These are phyloP conservation scores for Lethrus apterus DNA, from an alignment of 1,140 invertebrate genomes.

Conservation along the genomic window DNA sequence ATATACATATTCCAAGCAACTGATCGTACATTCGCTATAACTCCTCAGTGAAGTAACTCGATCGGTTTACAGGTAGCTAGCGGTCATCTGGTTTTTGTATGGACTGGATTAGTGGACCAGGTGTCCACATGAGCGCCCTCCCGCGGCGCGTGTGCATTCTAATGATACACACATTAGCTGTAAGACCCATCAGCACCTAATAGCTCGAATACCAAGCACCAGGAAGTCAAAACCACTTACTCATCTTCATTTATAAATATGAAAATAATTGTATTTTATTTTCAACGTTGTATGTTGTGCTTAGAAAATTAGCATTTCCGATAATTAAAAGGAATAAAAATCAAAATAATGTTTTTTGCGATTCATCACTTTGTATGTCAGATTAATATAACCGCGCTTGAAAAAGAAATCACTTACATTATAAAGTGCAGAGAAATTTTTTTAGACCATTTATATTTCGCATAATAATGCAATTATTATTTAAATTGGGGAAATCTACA, in stretches of 20 bases:
- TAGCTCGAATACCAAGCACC: conserved; percentile 21
- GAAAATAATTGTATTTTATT: too few species aligned
- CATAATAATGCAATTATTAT: too few species aligned
- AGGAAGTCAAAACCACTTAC: conserved; percentile 18
- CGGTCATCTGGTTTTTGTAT: conserved; percentile 22
- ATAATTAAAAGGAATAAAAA: neutral
- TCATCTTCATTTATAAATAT: conserved; percentile 4
- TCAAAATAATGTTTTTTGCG: too few species aligned
- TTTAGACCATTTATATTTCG: too few species aligned
- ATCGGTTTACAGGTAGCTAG: conserved; percentile 12
- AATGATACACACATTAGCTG: conserved; percentile 23
- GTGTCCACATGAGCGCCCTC: conserved; percentile 16
- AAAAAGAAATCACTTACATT: too few species aligned
- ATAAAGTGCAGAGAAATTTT: too few species aligned
- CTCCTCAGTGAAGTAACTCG: conserved; percentile 7
- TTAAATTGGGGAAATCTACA: too few species aligned
- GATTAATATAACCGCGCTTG: too few species aligned
- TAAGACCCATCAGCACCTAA: conserved; percentile 16
- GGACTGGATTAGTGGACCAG: conserved; percentile 18
- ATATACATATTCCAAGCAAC: too few species aligned
- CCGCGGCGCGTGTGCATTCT: conserved; percentile 21
- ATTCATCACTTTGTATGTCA: too few species aligned
- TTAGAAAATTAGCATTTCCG: conserved; percentile 1
- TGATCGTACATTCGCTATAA: conserved; percentile 7
- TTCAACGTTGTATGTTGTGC: too few species aligned